Base-by-base conservation (phyloP, 92 coral and sea anemone genomes). In the Epizoanthus stellaris region DNA sequence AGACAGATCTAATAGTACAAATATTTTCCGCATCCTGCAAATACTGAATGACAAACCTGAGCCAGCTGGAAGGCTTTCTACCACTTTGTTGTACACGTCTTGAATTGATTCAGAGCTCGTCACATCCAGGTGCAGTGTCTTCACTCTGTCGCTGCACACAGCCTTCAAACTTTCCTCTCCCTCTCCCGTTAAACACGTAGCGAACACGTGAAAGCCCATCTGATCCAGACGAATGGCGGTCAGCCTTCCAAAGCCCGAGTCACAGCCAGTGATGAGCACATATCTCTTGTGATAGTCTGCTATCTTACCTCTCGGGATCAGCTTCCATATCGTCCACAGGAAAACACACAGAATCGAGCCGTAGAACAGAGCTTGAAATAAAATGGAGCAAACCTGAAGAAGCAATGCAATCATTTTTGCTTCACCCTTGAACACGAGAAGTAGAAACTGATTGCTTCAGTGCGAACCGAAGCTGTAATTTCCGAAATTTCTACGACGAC, bases 251-350 rank as follows among this genome's bases (percentile, higher is more conserved):
- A 95, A 95, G 3, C 98, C 98, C 17, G 93, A 70, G 54, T 70
- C 75, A 43, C 95, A 93, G 47, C 95, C 98, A 0, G 98, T 94
- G 70, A 94, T 87, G 5, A 94, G 85, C 30, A 94, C 92, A 69
- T 87, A 89, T 47, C 85, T 88, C 74, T 73, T 85, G 64, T 59
- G 66, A 67, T 88, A 84, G 62, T 80, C 87, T n/a, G 15, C 34
- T 36, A 88, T 63, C 36, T 72, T 83, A 54, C 64, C 80, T 80
- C 86, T 80, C 11, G 63, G 82, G 56, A 52, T 15, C 56, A 52
- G 14, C 56, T 52, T 52, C 56, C 56, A 11, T 52, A 52, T 52
- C 56, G 12, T 52, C 56, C 56, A 52, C 56, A 52, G 56, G 14
- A 7, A 9, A 12, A 52, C 56, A 1, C 15, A 11, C 14, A 52